Conservation (phyloP, 30 jellyfish, hydroid and myxozoan species). For the Hydra vulgaris region DNA sequence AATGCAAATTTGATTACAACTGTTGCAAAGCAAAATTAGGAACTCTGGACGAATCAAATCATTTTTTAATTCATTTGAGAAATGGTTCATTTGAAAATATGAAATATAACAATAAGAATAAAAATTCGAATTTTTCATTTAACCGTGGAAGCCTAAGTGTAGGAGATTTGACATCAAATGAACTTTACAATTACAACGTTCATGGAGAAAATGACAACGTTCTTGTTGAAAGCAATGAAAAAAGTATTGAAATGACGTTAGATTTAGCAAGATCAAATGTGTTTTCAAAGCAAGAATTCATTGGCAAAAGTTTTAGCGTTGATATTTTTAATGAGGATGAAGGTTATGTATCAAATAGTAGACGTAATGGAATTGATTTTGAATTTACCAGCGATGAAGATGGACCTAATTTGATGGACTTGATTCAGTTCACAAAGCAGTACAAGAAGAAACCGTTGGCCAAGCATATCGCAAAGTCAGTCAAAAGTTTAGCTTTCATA, state of each 20-base stretch:
- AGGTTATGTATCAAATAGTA: constrained; percentile 10
- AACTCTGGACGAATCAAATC: too few relatives aligned
- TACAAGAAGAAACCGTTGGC: constrained; percentile 18
- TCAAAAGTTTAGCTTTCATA: constrained; percentile 2
- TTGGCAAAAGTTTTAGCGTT: constrained; percentile 28
- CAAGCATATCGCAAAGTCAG: constrained; percentile 26
- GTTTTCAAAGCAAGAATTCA: neutral
- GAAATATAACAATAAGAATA: too few relatives aligned
- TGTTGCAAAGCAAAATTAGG: too few relatives aligned
- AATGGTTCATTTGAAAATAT: neutral
- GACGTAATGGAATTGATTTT: constrained; percentile 18
- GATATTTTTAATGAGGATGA: constrained; percentile 16
- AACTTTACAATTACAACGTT: neutral
- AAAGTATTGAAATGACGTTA: neutral
- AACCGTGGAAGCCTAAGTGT: neutral
- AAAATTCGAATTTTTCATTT: neutral
- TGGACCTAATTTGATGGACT: constrained; percentile 9
- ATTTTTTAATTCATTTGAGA: neutral
- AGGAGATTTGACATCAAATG: neutral
- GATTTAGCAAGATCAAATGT: neutral
- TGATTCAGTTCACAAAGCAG: constrained; percentile 16
- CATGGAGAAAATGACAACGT: neutral
- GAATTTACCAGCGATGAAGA: constrained; percentile 8
- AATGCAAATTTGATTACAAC: neutral
- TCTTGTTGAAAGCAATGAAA: neutral